These are phyloP conservation scores for Colinus virginianus DNA, from an alignment of 2,113 vertebrate species.

Conservation along the genomic window DNA sequence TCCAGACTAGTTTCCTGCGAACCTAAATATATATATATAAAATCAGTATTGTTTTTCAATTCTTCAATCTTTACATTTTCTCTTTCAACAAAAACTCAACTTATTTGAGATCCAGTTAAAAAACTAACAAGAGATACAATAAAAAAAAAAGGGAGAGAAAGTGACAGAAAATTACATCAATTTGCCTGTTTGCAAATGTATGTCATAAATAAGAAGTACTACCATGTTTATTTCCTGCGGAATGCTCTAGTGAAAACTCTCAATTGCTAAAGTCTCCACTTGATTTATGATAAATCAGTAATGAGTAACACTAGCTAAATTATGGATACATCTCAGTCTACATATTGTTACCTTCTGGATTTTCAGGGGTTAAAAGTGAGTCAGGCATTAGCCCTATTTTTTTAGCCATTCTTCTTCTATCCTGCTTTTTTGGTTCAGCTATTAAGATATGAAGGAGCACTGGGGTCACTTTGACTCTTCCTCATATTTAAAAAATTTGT, in stretches of 20 bases:
- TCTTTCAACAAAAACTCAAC: neutral
- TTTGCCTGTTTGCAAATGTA: neutral
- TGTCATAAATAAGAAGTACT: neutral
- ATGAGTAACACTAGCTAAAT: neutral
- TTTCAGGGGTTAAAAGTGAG: neutral
- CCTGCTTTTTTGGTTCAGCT: neutral
- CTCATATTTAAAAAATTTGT: neutral
- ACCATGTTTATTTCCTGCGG: neutral
- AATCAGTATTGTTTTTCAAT: neutral
- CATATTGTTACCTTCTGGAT: neutral
- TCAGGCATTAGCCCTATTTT: neutral
- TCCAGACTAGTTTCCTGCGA: neutral
- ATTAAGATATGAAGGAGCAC: neutral
- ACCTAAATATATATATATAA: neutral
- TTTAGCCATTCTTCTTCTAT: neutral
- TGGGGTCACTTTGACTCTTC: neutral
- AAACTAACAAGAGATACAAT: neutral
- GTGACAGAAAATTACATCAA: neutral
- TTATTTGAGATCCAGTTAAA: neutral
- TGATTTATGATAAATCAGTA: neutral
- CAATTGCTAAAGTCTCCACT: constrained; percentile 10
- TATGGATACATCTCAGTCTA: neutral
- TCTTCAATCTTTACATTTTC: neutral
- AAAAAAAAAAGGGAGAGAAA: neutral
- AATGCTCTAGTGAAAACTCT: constrained; percentile 54